These are phyloP conservation scores for Oophaga pumilio DNA, from an alignment of 2,113 vertebrate genomes.

Conservation along the genomic window DNA sequence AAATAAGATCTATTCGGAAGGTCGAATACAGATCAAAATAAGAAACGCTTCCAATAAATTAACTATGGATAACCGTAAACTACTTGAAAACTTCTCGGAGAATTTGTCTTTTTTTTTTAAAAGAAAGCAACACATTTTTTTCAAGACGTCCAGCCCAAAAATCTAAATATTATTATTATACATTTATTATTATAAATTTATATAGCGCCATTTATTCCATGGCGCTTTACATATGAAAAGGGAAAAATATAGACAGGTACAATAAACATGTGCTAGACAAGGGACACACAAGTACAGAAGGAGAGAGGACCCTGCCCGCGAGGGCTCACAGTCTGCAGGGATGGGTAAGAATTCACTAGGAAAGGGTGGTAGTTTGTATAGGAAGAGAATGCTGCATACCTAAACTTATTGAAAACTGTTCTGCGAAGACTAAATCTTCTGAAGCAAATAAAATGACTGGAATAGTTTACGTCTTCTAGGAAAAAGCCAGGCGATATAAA, in stretches of 20 bases:
- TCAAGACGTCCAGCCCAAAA: no score
- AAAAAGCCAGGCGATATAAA: neutral
- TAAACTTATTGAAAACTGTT: neutral
- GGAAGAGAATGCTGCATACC: neutral
- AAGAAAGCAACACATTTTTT: neutral
- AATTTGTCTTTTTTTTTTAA: neutral
- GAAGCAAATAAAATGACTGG: neutral
- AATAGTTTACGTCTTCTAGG: slow-evolving; percentile 35
- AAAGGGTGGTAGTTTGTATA: neutral
- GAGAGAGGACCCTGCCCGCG: no score
- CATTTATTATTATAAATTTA: no score
- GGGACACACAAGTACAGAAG: no score
- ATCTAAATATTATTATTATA: no score
- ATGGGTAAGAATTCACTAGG: no score
- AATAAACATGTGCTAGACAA: no score
- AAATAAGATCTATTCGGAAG: neutral
- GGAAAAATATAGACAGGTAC: no score
- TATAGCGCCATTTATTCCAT: no score
- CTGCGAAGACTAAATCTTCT: neutral
- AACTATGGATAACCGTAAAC: neutral
- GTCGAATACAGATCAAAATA: neutral
- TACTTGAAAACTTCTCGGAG: neutral
- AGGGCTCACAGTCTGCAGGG: no score
- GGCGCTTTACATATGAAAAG: no score
- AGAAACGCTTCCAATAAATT: neutral